These are phyloP conservation scores for Lanius ludovicianus DNA, from an alignment of 2,113 vertebrate species.

Conservation along the genomic window DNA sequence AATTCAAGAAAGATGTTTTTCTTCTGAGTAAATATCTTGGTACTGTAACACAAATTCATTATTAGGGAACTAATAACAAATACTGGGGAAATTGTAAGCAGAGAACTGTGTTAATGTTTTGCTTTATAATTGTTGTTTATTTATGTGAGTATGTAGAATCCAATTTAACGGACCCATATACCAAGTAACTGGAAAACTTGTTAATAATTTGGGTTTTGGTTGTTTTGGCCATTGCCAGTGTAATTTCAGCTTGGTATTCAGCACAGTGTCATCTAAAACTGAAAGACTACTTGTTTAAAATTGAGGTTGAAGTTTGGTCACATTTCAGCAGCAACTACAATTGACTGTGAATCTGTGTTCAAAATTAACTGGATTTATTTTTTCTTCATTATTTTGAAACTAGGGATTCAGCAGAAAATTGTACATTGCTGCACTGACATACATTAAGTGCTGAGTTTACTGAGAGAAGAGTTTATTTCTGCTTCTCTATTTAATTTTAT, in stretches of 20 bases:
- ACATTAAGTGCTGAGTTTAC: background rate
- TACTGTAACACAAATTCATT: background rate
- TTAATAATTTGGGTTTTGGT: background rate
- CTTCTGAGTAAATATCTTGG: background rate
- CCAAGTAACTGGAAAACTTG: background rate
- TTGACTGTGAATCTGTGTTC: background rate
- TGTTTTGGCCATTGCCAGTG: background rate
- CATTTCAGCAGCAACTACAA: background rate
- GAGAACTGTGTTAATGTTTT: background rate
- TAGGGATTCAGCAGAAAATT: background rate
- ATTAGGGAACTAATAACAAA: background rate
- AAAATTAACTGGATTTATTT: background rate
- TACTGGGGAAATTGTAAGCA: background rate
- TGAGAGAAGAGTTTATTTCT: background rate
- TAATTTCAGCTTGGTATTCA: background rate
- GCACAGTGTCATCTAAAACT: background rate
- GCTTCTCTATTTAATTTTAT: background rate
- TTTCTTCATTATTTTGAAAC: background rate
- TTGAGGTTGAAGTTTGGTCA: background rate
- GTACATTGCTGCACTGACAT: background rate
- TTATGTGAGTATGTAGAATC: background rate
- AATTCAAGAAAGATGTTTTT: background rate
- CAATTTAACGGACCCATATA: background rate
- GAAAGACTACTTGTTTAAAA: background rate
- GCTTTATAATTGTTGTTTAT: background rate